These are phyloP conservation scores for Strigops habroptila DNA, from an alignment of 2,113 vertebrate genomes.

Conservation along the genomic window DNA sequence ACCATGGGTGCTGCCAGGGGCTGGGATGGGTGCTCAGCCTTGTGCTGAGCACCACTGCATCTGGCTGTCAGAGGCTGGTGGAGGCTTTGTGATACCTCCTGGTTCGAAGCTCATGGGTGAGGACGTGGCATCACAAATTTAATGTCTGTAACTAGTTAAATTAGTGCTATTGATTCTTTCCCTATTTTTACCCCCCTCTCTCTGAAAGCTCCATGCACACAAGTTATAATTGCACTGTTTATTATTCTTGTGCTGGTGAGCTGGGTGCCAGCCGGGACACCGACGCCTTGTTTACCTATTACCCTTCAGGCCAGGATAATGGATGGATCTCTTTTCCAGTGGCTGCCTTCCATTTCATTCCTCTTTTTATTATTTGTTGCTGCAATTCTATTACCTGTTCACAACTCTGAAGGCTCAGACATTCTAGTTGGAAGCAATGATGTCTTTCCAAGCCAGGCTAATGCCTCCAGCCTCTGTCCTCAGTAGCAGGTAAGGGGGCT, in stretches of 20 bases:
- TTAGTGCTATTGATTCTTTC: conserved; percentile 48
- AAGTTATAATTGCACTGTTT: conserved; percentile 71
- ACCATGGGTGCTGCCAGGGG: neutral
- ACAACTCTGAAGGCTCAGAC: conserved; percentile 42
- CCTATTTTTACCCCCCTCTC: neutral
- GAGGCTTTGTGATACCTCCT: neutral
- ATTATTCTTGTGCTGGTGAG: conserved; percentile 50
- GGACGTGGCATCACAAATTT: neutral
- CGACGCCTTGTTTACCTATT: conserved; percentile 70
- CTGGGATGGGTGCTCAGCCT: neutral
- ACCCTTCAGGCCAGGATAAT: conserved; percentile 66
- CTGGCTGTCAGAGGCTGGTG: neutral
- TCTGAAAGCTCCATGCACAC: conserved; percentile 7
- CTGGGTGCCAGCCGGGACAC: neutral
- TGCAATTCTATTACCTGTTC: conserved; percentile 71
- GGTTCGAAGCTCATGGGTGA: neutral
- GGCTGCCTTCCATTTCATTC: conserved; percentile 61
- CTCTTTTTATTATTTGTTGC: conserved; percentile 70
- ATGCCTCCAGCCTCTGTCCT: neutral
- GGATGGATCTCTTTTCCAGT: conserved; percentile 59
- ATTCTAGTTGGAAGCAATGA: conserved; percentile 46
- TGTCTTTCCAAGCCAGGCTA: conserved; percentile 63
- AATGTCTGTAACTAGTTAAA: conserved; percentile 38
- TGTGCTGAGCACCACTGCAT: neutral
- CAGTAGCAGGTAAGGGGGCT: neutral